Evolutionary conservation across 2,888 invertebrate genomes (phyloP).

Genomic region (Prionchulus punctatus): DNA sequence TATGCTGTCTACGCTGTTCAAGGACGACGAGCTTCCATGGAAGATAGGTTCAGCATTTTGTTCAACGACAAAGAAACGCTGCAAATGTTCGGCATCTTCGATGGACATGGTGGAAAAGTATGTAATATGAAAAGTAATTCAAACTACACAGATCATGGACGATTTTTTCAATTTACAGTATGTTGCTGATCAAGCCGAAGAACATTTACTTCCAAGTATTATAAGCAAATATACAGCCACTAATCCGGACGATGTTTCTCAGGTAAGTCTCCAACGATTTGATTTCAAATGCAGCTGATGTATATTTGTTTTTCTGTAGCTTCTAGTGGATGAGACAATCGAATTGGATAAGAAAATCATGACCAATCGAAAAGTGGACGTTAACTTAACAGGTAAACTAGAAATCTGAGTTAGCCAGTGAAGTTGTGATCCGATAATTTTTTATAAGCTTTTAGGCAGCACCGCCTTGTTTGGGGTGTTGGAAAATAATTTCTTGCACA

Average conservation of each 20-base stretch:
- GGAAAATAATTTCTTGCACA: constrained; percentile 57
- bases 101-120: constrained; percentile 24
- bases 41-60: constrained; percentile 20
- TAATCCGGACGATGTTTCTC: background rate
- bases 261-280: background rate
- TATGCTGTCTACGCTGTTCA: constrained; percentile 4
- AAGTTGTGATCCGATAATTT: too few species aligned
- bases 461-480: constrained; percentile 77
- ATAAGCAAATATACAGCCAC: background rate
- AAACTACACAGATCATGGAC: background rate
- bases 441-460: constrained; percentile 51
- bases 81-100: constrained; percentile 20
- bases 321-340: constrained; percentile 8
- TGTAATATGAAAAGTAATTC: background rate
- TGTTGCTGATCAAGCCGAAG: background rate
- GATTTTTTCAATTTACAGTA: background rate
- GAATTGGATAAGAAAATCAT: background rate
- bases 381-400: too few species aligned
- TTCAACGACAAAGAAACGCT: constrained; percentile 15
- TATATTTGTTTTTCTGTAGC: constrained; percentile 2
- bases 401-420: too few species aligned
- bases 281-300: background rate
- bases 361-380: background rate
- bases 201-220: background rate
- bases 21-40: constrained; percentile 19